phyloP scores from a whole-genome alignment of 2,113 vertebrate genomes.

The Paramisgurnus dabryanus region DNA sequence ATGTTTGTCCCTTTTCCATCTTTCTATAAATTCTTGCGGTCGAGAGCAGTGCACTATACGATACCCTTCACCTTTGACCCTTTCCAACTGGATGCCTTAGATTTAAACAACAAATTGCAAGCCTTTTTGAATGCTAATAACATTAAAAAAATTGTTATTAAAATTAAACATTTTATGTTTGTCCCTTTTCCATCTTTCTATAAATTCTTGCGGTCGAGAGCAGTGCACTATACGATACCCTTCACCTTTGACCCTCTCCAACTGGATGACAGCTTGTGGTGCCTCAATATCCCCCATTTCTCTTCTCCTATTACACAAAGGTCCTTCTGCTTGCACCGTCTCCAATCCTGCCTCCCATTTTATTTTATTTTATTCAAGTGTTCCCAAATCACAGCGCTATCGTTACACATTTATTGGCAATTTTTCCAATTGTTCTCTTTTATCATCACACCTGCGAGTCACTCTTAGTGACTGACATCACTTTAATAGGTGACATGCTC shows the following conservation, averaged over 20 bases:
- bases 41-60: constrained; percentile 1
- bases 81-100: constrained; percentile 45
- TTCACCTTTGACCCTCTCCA: constrained; percentile 49
- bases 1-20: too few species aligned
- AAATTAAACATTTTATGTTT: too few species aligned
- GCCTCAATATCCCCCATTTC: constrained; percentile 33
- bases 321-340: constrained; percentile 23
- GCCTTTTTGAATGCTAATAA: too few species aligned
- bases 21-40: neutral
- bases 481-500: neutral
- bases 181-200: too few species aligned
- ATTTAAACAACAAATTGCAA: too few species aligned
- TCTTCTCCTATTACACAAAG: constrained; percentile 28
- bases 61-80: constrained; percentile 45
- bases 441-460: neutral
- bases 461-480: neutral
- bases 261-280: constrained; percentile 46
- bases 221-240: constrained; percentile 4
- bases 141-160: too few species aligned
- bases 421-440: neutral
- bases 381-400: constrained; percentile 35
- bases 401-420: constrained; percentile 8
- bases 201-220: neutral
- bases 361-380: constrained; percentile 2
- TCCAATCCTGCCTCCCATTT: neutral